These are phyloP conservation scores for Oxygymnocypris stewartii DNA, from an alignment of 2,113 vertebrate genomes.

Conservation along the genomic window DNA sequence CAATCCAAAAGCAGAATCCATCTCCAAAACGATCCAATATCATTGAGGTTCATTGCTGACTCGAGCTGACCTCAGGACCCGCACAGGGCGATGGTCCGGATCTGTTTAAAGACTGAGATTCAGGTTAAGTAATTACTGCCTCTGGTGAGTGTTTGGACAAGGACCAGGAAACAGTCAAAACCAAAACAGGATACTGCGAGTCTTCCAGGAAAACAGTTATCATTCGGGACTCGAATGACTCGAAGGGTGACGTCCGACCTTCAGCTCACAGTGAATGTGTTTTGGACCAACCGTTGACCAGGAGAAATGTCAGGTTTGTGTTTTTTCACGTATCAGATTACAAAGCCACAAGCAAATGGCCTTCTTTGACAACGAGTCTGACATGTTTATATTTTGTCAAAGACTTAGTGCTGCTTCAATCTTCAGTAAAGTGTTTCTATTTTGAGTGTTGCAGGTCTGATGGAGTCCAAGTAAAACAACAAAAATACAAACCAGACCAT, in stretches of 20 bases:
- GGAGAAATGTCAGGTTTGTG: background rate
- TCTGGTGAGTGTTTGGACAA: slow-evolving; percentile 20
- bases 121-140: slow-evolving; percentile 8
- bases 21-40: background rate
- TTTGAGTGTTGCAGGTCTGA: background rate
- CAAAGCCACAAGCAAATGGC: background rate
- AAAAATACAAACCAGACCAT: too few relatives aligned
- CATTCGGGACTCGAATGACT: slow-evolving; percentile 1
- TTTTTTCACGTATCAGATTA: slow-evolving; percentile 23
- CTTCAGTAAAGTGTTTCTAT: background rate
- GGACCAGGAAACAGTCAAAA: slow-evolving; percentile 62
- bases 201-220: slow-evolving; percentile 52
- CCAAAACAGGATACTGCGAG: slow-evolving; percentile 69
- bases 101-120: background rate
- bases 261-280: background rate
- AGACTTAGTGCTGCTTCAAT: background rate
- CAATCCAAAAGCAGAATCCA: background rate
- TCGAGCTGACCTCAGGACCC: background rate
- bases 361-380: background rate
- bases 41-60: background rate
- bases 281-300: too few relatives aligned
- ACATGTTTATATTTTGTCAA: background rate
- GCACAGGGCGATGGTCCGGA: background rate
- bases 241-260: slow-evolving; percentile 11
- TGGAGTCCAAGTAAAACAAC: background rate